Evolutionary conservation across 2,888 invertebrate genomes (phyloP), one percentile per base, ranked within the genome.

Genomic region (Sphecodes monilicornis): DNA sequence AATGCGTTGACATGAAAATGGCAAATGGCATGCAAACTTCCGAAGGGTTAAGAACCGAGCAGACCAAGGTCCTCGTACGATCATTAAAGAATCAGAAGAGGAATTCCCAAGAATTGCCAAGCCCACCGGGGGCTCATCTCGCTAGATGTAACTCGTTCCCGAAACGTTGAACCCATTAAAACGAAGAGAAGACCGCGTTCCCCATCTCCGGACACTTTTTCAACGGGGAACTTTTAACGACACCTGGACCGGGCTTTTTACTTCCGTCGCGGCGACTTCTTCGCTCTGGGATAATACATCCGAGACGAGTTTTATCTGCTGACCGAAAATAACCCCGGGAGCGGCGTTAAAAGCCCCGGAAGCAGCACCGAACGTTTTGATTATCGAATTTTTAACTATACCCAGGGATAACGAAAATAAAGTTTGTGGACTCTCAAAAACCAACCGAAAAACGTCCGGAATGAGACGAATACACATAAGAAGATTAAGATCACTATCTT

Each of bases 331-430:
- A 90, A 83, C 78, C 26, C 46, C 22, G 84, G 13, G 83, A 57
- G 76, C 46, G 29, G 10, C 69, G 83, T 80, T 89, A 88, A 90
- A 86, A 90, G 86, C 86, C 81, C 36, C 66, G 66, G 66, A 36
- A 66, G 36, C 36, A 11, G n/a, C 36, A 8, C 22, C 66, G 66
- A 66, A 39, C 36, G 66, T 39, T 66, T 66, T 66, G 66, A 66
- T 66, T 66, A 66, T 66, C 66, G 66, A 36, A 66, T 66, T 66
- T 66, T 66, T 66, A 22, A 66, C 10, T 36, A 10, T 10, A 3
- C 1, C n/a, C 66, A 4, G 11, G 0, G 50, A 50, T 50, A n/a
- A 50, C 50, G 50, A 50, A 50, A 22, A 50, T 50, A 50, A 50
- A 50, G 22, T 22, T 50, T 8, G 8, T 22, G 3, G 50, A 50